phyloP scores from a whole-genome alignment of 2,888 invertebrate genomes.

The Trachelus tabidus region DNA sequence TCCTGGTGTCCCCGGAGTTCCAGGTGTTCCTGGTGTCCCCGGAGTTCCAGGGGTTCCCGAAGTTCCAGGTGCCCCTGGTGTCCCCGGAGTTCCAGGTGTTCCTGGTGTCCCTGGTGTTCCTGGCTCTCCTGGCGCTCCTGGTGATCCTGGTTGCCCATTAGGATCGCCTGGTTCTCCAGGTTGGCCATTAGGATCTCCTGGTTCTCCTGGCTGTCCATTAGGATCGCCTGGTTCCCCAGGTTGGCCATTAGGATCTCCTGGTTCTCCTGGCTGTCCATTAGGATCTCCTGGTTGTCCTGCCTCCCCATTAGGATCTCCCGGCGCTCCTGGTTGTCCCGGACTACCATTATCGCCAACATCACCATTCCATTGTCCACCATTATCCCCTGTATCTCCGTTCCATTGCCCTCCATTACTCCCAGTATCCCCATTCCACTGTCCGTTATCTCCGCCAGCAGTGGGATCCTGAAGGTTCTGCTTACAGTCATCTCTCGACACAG shows the following conservation, averaged over 20 bases:
- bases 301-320: conserved; percentile 19
- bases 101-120: conserved; percentile 21
- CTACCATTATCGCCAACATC: conserved; percentile 34
- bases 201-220: conserved; percentile 16
- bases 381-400: conserved; percentile 59
- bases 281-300: conserved; percentile 28
- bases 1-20: conserved; percentile 35
- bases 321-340: conserved; percentile 17
- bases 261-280: conserved; percentile 31
- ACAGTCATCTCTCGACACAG: conserved; percentile 49
- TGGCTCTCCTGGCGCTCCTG: conserved; percentile 35
- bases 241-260: conserved; percentile 32
- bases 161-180: conserved; percentile 27
- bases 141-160: conserved; percentile 21
- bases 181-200: conserved; percentile 25
- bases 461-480: conserved; percentile 18
- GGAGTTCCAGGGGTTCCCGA: conserved; percentile 23
- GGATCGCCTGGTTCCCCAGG: conserved; percentile 43
- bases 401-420: conserved; percentile 24
- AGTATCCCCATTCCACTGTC: conserved; percentile 20
- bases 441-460: conserved; percentile 30
- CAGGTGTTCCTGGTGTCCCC: conserved; percentile 26
- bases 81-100: conserved; percentile 20
- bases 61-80: conserved; percentile 22
- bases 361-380: conserved; percentile 49